phyloP scores from a whole-genome alignment of 2,888 invertebrate genomes.

The Cheilosia grossa region DNA sequence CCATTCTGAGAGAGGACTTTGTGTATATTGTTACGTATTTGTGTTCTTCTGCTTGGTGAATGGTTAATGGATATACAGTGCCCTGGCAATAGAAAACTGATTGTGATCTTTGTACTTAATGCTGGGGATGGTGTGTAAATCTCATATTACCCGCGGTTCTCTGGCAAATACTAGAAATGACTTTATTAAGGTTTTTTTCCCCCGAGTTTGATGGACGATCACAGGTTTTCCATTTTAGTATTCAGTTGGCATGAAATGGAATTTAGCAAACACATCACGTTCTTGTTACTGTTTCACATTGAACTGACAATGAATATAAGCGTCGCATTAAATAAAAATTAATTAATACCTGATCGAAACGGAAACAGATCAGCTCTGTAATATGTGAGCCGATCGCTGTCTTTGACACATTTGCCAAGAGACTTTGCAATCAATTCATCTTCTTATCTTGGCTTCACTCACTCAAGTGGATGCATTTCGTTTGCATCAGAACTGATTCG shows the following conservation, averaged over 20 bases:
- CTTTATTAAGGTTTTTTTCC: neutral
- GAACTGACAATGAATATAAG: neutral
- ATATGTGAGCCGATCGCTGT: neutral
- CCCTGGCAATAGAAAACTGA: neutral
- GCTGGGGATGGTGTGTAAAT: neutral
- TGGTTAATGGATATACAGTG: neutral
- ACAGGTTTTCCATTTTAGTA: neutral
- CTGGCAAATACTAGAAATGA: neutral
- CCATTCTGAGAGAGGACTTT: neutral
- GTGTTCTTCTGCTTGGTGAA: neutral
- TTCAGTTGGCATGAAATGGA: neutral
- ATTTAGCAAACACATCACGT: constrained; percentile 19
- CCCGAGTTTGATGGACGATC: neutral
- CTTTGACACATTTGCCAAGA: neutral
- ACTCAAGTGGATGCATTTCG: too few species aligned
- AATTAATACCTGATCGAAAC: neutral
- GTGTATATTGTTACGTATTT: neutral
- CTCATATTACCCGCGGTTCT: neutral
- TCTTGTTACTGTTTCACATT: neutral
- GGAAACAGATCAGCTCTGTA: neutral
- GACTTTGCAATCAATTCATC: too few species aligned
- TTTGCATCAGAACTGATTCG: neutral
- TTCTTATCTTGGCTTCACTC: too few species aligned
- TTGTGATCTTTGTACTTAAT: neutral
- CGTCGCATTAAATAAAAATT: neutral